Evolutionary conservation across 2,888 invertebrate species (phyloP).

Genomic region (Melanchra persicariae): DNA sequence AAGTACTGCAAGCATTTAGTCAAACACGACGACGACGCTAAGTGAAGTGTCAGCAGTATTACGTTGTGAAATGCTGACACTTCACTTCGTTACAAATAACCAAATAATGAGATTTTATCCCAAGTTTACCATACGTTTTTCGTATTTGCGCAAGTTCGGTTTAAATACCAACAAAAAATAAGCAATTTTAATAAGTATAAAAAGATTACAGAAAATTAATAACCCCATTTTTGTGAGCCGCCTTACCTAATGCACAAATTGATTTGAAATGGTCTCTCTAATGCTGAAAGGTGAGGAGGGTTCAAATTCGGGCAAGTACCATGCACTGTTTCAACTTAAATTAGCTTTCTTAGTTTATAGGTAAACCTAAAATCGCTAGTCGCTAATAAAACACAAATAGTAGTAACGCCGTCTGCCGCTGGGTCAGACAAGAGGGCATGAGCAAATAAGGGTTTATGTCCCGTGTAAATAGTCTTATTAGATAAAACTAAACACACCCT

Average conservation of each 20-base stretch:
- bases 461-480: constrained; percentile 28
- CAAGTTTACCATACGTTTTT: too few species aligned
- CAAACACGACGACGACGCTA: too few species aligned
- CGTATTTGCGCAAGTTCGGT: too few species aligned
- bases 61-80: too few species aligned
- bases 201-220: too few species aligned
- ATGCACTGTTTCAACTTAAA: background rate
- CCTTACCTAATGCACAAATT: background rate
- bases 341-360: background rate
- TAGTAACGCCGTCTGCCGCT: background rate
- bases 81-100: too few species aligned
- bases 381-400: background rate
- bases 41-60: too few species aligned
- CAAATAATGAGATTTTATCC: too few species aligned
- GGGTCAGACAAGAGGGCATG: background rate
- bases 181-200: too few species aligned
- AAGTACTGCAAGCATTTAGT: too few species aligned
- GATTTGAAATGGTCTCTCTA: background rate
- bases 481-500: constrained; percentile 26
- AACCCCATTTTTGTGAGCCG: background rate
- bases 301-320: background rate
- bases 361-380: background rate
- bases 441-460: constrained; percentile 40
- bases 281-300: background rate
- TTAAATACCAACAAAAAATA: too few species aligned